Base-by-base conservation (phyloP, 2,888 invertebrate species). In the Eupithecia subumbrata region DNA sequence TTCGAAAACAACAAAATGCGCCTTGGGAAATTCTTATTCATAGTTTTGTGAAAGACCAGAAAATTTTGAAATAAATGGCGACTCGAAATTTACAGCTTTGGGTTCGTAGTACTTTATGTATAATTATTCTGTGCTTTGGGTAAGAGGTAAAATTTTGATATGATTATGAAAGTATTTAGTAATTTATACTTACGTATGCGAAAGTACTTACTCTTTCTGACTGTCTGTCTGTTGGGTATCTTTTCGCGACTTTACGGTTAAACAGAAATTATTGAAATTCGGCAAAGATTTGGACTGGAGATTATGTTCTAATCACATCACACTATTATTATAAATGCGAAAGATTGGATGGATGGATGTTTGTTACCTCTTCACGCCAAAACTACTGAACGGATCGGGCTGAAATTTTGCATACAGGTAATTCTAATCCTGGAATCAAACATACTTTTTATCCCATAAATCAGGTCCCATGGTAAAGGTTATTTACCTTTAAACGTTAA, bases 11-110 rank as follows among this genome's bases (percentile, higher is more conserved):
- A 30, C n/a, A 34, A 8, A 34, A 34, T 8, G 34, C 64, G 64
- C 64, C 64, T 34, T 34, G 64, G 64, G 64, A 64, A 64, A 64
- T 64, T 34, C 5, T 14, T 60, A 60, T 60, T 60, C 25, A 60
- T 60, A 60, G 60, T 60, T 25, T 14, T 60, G 4, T 60, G 60
- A 60, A 60, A 60, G 60, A 25, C 5, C 60, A 60, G 60, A 25
- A 25, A 0, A 25, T 14, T 60, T 60, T 25, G 22, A 60, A 60
- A 60, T 60, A 60, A 60, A 60, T 14, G 60, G 60, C 3, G 52
- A 22, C 11, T 56, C 22, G 22, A 56, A 22, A 56, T 25, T 25
- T 56, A 22, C 22, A 5, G 56, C 56, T 30, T 30, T 30, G 1
- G 3, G 2, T 30, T 30, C 3, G 30, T n/a, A 3, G 30, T 30